Base-by-base conservation (phyloP, 2,113 vertebrate genomes). In the Aramus guarauna region DNA sequence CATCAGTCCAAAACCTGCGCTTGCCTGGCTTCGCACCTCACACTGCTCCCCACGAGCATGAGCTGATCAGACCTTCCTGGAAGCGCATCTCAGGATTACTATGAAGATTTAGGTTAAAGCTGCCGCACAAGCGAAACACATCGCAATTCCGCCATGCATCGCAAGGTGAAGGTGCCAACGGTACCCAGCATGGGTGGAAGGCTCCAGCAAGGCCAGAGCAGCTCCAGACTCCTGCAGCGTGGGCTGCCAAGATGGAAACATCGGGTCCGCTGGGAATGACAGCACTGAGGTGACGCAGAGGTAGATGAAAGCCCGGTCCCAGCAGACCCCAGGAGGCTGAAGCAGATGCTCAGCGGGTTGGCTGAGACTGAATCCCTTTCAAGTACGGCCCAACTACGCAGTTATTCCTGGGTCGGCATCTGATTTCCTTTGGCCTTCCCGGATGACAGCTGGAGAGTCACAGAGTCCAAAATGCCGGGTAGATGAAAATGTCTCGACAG, bases 101-200 rank as follows among this genome's bases (percentile, higher is more conserved):
- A 4, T 1, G 8, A 23, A 43, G 73, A 22, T 18, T 7, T 1
- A 9, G 50, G 16, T 16, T 1, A 56, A 18, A 71, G 53, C 32
- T 30, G 45, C 30, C 9, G 5, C 41, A 9, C 55, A 20, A 41
- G 52, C 5, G 17, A 32, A 23, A 32, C 8, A 4, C 59, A 6
- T 9, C 10, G n/a, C 58, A 15, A 5, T 1, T 5, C 14, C 0
- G 0, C 69, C 58, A 9, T 0, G 29, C 63, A 30, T 19, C 5
- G 11, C 19, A 8, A 15, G 30, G 62, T 7, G 73, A 48, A 24
- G 9, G 56, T 50, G 55, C 48, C 79, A n/a, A 9, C 0, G 1
- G 34, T 21, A 26, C 66, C 43, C 8, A 22, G 41, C 0, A 0
- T 1, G 34, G 59, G 73, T 13, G 74, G 63, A 52, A 77, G 85